A percentile compares a stretch with the other conserved stretches of the same genome.
These are phyloP conservation scores for Drosophila ohnishii DNA, from an alignment of 1,140 invertebrate species.

Conservation along the genomic window DNA sequence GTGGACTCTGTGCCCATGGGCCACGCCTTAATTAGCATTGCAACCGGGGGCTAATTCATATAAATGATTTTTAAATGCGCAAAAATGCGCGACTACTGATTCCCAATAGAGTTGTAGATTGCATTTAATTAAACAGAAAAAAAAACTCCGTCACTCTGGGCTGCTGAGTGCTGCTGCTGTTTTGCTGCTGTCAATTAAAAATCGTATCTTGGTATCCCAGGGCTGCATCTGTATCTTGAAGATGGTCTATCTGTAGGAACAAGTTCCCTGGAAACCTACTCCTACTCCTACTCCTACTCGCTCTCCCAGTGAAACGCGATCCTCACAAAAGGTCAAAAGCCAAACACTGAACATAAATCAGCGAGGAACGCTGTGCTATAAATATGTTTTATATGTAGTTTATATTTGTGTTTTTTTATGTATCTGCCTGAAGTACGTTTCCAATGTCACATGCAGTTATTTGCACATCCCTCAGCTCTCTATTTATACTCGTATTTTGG, in stretches of 20 bases:
- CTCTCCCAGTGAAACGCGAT: slow-evolving; percentile 51
- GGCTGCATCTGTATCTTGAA: slow-evolving; percentile 27
- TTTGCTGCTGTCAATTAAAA: slow-evolving; percentile 43
- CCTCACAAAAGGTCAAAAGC: slow-evolving; percentile 46
- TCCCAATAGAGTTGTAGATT: slow-evolving; percentile 71
- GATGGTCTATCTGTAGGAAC: slow-evolving; percentile 52
- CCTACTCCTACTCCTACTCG: background rate
- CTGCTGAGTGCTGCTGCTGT: background rate
- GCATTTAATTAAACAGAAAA: slow-evolving; percentile 60
- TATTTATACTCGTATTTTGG: background rate
- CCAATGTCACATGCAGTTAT: slow-evolving; percentile 39
- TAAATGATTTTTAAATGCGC: slow-evolving; percentile 78
- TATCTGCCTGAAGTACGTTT: slow-evolving; percentile 2
- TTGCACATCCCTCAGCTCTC: slow-evolving; percentile 20
- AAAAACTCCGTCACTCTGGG: slow-evolving; percentile 4
- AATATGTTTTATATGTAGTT: background rate
- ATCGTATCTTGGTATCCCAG: slow-evolving; percentile 30
- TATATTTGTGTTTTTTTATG: background rate
- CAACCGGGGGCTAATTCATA: slow-evolving; percentile 52
- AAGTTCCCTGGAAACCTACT: slow-evolving; percentile 43
- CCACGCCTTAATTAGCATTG: slow-evolving; percentile 61
- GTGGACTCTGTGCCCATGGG: slow-evolving; percentile 41
- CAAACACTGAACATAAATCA: slow-evolving; percentile 58
- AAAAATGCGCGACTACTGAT: slow-evolving; percentile 68
- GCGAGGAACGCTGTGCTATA: background rate